Conservation (phyloP, 2,113 vertebrate genomes). For the Pyrgilauda ruficollis region DNA sequence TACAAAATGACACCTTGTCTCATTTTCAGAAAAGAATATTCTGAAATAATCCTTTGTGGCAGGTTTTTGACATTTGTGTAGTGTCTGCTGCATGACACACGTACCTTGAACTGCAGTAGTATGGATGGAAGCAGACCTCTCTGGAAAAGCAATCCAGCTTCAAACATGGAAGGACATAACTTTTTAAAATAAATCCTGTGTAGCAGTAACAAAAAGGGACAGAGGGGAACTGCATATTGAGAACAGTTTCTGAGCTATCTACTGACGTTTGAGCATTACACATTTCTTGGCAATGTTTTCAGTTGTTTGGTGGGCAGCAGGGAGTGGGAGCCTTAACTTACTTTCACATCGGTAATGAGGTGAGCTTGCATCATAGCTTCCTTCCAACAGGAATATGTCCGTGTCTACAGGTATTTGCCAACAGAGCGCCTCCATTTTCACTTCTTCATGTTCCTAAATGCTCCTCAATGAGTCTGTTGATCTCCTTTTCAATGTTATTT, state of each 20-base stretch:
- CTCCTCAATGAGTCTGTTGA: background rate
- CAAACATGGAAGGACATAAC: slow-evolving; percentile 30
- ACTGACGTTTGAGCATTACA: background rate
- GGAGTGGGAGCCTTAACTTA: background rate
- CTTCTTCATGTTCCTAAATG: background rate
- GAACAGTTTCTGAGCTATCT: background rate
- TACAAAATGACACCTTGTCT: slow-evolving; percentile 18
- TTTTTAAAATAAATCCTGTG: slow-evolving; percentile 4
- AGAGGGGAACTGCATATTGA: background rate
- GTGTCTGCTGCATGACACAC: background rate
- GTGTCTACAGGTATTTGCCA: background rate
- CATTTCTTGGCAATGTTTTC: background rate
- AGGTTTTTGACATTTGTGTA: slow-evolving; percentile 39
- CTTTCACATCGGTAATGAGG: background rate
- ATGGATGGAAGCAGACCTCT: background rate
- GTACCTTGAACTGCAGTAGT: background rate
- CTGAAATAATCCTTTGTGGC: slow-evolving; percentile 35
- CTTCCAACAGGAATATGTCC: background rate
- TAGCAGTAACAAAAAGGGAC: slow-evolving; percentile 12
- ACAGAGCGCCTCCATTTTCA: background rate
- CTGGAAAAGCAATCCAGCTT: slow-evolving; percentile 24
- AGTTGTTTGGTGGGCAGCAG: background rate
- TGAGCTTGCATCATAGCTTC: background rate
- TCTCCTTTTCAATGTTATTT: background rate
- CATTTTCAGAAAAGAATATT: slow-evolving; percentile 1